Conservation (phyloP, 2,888 invertebrate species). For the Philereme vetulata region DNA sequence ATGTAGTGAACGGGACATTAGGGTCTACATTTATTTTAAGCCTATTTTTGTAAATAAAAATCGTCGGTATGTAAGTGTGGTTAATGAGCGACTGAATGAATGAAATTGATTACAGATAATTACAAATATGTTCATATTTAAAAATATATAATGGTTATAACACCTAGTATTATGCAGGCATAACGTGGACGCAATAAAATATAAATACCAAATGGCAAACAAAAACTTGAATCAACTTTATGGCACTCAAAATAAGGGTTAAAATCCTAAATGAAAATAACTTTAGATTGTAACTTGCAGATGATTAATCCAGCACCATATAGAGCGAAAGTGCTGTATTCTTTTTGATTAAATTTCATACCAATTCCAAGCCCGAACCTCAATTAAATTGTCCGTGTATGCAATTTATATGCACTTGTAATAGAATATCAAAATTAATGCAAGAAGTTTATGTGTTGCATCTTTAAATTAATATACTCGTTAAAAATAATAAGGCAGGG, state of each 20-base stretch:
- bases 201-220: no score
- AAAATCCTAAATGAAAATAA: not conserved
- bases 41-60: no score
- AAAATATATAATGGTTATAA: no score
- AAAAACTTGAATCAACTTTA: no score
- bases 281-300: not conserved
- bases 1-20: no score
- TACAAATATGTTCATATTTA: no score
- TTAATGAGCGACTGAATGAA: no score
- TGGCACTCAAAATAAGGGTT: not conserved
- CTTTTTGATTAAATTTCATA: constrained; percentile 19
- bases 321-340: constrained; percentile 9
- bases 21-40: no score
- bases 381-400: constrained; percentile 15
- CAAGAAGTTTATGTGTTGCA: constrained; percentile 10
- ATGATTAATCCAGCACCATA: constrained; percentile 18
- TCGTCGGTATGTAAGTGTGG: no score
- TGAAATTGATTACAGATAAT: no score
- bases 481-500: constrained; percentile 13
- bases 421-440: constrained; percentile 6
- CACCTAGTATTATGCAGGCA: no score
- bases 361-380: constrained; percentile 13
- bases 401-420: constrained; percentile 17
- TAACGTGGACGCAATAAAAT: no score
- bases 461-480: constrained; percentile 21